These are phyloP conservation scores for Drosophila testacea DNA, from an alignment of 2,888 invertebrate genomes.

Conservation along the genomic window DNA sequence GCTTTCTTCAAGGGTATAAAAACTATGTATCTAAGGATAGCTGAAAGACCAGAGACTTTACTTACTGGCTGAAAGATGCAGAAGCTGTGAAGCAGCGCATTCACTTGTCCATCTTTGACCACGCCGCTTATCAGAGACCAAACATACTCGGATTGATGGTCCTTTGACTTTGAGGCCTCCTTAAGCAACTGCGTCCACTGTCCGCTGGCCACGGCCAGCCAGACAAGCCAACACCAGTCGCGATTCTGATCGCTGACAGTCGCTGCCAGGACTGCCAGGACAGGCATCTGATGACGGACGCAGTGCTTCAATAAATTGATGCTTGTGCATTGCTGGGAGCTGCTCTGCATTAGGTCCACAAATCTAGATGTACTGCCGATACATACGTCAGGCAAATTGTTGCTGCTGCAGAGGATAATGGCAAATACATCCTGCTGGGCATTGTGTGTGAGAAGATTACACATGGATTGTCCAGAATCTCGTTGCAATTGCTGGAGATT, in stretches of 20 bases:
- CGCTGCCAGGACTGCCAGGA: conserved; percentile 82
- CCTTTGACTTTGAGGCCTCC: conserved; percentile 32
- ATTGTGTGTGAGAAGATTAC: conserved; percentile 54
- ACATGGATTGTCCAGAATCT: conserved; percentile 51
- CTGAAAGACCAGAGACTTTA: neutral
- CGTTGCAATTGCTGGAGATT: conserved; percentile 49
- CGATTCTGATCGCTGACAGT: conserved; percentile 69
- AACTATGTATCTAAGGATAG: neutral
- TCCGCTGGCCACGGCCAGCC: conserved; percentile 81
- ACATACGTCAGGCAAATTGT: conserved; percentile 61
- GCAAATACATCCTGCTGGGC: conserved; percentile 82
- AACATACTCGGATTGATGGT: conserved; percentile 61
- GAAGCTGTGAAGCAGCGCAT: conserved; percentile 88
- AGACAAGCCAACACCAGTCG: conserved; percentile 84
- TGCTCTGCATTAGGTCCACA: conserved; percentile 74
- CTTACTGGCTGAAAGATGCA: conserved; percentile 90
- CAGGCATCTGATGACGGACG: conserved; percentile 75
- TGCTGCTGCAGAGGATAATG: conserved; percentile 81
- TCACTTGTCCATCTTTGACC: conserved; percentile 87
- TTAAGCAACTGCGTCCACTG: conserved; percentile 73
- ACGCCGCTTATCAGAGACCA: conserved; percentile 78
- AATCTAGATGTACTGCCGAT: conserved; percentile 64
- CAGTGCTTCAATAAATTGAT: conserved; percentile 80
- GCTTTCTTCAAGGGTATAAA: no score
- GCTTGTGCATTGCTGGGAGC: conserved; percentile 64